Conservation (phyloP, 2,888 invertebrate species). For the Nematopogon swammerdamellus region DNA sequence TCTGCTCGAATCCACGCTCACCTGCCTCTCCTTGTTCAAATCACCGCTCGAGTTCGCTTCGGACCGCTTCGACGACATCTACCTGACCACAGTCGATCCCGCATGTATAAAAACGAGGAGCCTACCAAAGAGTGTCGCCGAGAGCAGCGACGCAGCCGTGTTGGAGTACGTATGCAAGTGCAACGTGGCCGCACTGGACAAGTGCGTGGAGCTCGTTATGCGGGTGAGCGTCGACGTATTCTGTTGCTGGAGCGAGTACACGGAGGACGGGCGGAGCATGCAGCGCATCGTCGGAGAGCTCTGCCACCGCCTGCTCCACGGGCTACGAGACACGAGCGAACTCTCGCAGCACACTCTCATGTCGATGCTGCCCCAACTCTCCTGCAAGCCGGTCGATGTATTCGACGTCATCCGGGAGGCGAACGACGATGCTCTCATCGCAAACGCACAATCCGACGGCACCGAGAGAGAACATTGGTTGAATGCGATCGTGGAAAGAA, state of each 20-base stretch:
- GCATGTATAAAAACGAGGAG: slow-evolving; percentile 16
- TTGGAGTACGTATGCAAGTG: slow-evolving; percentile 25
- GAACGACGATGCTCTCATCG: slow-evolving; percentile 21
- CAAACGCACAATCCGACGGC: slow-evolving; percentile 22
- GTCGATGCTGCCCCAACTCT: slow-evolving; percentile 32
- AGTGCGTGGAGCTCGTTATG: slow-evolving; percentile 32
- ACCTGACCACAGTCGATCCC: slow-evolving; percentile 24
- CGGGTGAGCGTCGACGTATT: slow-evolving; percentile 39
- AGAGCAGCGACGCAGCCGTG: slow-evolving; percentile 20
- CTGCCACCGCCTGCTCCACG: slow-evolving; percentile 25
- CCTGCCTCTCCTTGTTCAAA: slow-evolving; percentile 23
- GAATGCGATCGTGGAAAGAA: slow-evolving; percentile 27
- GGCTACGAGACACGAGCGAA: slow-evolving; percentile 18
- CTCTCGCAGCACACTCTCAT: slow-evolving; percentile 29
- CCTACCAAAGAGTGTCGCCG: slow-evolving; percentile 17
- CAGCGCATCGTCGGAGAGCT: slow-evolving; percentile 36
- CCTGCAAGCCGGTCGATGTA: slow-evolving; percentile 29
- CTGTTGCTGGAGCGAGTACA: slow-evolving; percentile 46
- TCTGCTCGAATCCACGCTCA: slow-evolving; percentile 20
- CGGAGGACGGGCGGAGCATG: slow-evolving; percentile 29
- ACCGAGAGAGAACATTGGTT: slow-evolving; percentile 28
- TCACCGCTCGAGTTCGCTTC: slow-evolving; percentile 18
- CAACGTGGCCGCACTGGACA: slow-evolving; percentile 26
- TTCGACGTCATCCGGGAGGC: slow-evolving; percentile 28
- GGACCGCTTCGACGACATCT: slow-evolving; percentile 20